Conservation (phyloP, 2,888 invertebrate species). For the Epinotia ramella region DNA sequence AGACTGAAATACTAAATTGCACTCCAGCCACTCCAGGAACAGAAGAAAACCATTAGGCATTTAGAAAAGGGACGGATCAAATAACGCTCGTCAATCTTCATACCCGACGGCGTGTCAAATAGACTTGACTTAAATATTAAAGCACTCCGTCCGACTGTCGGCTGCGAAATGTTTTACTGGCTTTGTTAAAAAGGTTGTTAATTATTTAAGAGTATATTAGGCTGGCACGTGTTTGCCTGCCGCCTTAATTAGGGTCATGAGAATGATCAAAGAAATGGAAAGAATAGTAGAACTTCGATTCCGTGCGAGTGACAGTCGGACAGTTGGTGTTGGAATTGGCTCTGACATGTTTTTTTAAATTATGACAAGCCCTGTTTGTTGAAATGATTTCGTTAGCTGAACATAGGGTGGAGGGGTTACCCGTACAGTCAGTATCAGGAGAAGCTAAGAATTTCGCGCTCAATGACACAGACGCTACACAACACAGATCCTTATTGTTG, state of each 20-base stretch:
- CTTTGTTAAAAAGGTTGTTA: slow-evolving; percentile 21
- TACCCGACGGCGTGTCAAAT: slow-evolving; percentile 19
- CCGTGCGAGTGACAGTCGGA: background rate
- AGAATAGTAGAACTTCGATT: background rate
- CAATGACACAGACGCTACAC: too few species aligned
- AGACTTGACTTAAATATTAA: slow-evolving; percentile 39
- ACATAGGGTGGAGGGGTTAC: too few species aligned
- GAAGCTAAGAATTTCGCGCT: too few species aligned
- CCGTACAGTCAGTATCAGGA: too few species aligned
- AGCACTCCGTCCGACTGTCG: slow-evolving; percentile 8
- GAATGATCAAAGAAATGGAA: background rate
- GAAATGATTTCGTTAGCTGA: too few species aligned
- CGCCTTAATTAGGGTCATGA: slow-evolving; percentile 14
- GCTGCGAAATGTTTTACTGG: slow-evolving; percentile 20
- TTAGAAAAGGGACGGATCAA: slow-evolving; percentile 19
- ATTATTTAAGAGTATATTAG: slow-evolving; percentile 20
- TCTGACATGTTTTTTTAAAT: too few species aligned
- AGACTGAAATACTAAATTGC: background rate
- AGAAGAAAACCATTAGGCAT: slow-evolving; percentile 16
- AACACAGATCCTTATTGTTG: too few species aligned
- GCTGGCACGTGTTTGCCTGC: slow-evolving; percentile 2
- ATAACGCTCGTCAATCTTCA: slow-evolving; percentile 36
- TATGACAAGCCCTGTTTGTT: too few species aligned
- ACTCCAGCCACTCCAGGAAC: background rate
- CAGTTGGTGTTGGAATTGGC: too few species aligned